These are phyloP conservation scores for Epizoanthus scotinus DNA, from an alignment of 92 coral and sea anemone species.

Conservation along the genomic window DNA sequence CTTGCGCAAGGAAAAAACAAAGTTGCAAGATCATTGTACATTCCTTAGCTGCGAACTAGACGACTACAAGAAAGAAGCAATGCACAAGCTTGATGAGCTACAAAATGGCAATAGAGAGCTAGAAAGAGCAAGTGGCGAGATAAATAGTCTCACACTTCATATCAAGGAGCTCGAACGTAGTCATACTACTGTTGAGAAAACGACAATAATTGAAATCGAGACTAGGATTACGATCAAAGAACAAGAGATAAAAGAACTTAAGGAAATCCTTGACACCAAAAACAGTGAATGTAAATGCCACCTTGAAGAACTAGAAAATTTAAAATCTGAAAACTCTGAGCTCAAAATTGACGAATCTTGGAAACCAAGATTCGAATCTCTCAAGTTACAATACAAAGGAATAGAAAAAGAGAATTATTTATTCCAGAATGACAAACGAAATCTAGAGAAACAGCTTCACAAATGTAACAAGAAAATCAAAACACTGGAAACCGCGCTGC, in stretches of 20 bases:
- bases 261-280: constrained; percentile 47
- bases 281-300: constrained; percentile 51
- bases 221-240: constrained; percentile 35
- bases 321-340: constrained; percentile 18
- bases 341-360: constrained; percentile 58
- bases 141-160: background rate
- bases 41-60: constrained; percentile 61
- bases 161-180: constrained; percentile 10
- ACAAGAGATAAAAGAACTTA: constrained; percentile 55
- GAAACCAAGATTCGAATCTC: constrained; percentile 75
- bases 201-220: constrained; percentile 31
- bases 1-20: constrained; percentile 59
- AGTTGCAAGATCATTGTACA: constrained; percentile 72
- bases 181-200: constrained; percentile 29
- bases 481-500: constrained; percentile 65
- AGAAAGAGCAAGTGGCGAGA: background rate
- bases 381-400: constrained; percentile 78
- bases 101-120: constrained; percentile 23
- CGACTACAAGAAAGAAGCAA: constrained; percentile 42
- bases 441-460: constrained; percentile 68
- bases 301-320: constrained; percentile 13
- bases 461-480: constrained; percentile 59
- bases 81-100: constrained; percentile 39
- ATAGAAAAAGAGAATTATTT: constrained; percentile 70
- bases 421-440: constrained; percentile 65